Evolutionary conservation across 2,888 invertebrate genomes (phyloP).

Genomic region (Zaprionus bogoriensis): DNA sequence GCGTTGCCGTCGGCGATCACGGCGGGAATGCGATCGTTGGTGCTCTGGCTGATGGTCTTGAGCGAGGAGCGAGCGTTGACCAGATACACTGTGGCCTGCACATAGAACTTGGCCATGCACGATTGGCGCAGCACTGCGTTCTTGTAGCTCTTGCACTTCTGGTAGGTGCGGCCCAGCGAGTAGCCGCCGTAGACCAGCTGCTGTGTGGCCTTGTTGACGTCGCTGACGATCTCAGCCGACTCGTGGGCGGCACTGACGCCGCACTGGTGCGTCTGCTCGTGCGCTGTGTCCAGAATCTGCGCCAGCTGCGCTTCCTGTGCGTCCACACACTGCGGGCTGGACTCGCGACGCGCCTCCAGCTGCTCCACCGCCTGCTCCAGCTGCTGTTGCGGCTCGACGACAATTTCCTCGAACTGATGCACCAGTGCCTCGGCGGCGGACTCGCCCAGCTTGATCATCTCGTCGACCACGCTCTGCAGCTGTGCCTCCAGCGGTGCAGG

Average conservation of each 20-base stretch:
- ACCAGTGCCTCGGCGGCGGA: constrained; percentile 49
- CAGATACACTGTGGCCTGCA: constrained; percentile 58
- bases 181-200: constrained; percentile 69
- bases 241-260: constrained; percentile 62
- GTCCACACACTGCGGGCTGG: constrained; percentile 62
- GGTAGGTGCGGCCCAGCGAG: constrained; percentile 43
- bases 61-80: constrained; percentile 57
- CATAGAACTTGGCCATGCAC: constrained; percentile 57
- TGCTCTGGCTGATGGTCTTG: constrained; percentile 62
- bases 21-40: constrained; percentile 63
- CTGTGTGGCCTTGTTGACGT: constrained; percentile 64
- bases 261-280: constrained; percentile 61
- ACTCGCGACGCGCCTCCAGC: constrained; percentile 57
- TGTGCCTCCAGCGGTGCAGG: constrained; percentile 44
- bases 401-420: constrained; percentile 63
- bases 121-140: constrained; percentile 35
- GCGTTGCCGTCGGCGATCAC: constrained; percentile 58
- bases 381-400: constrained; percentile 62
- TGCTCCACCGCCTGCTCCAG: constrained; percentile 58
- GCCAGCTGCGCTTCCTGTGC: constrained; percentile 51
- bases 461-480: constrained; percentile 46
- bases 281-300: constrained; percentile 45
- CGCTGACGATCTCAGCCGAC: constrained; percentile 65
- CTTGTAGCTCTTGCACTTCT: constrained; percentile 58
- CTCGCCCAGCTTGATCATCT: constrained; percentile 47